A percentile compares a stretch with the other conserved stretches of the same genome.
phyloP scores from a whole-genome alignment of 2,113 vertebrate genomes.

The Montifringilla adamsi region DNA sequence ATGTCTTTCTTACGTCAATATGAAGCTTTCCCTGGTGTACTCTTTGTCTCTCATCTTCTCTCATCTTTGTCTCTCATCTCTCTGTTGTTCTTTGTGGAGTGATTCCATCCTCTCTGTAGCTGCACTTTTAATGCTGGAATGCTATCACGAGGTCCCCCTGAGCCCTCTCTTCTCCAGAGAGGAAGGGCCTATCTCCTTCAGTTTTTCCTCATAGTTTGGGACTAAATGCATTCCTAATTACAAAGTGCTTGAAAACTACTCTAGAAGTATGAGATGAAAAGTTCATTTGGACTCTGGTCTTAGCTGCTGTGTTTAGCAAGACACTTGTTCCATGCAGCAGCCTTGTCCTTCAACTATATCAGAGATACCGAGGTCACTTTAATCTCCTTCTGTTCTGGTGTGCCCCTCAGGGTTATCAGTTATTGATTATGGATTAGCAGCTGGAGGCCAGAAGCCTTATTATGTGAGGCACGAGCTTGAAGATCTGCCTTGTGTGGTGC shows the following conservation, averaged over 20 bases:
- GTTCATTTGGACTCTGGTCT: not conserved
- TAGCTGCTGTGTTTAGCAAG: not conserved
- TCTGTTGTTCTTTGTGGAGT: not conserved
- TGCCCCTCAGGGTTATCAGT: not conserved
- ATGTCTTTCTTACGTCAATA: fast-evolving
- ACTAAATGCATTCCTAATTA: not conserved
- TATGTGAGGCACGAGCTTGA: not conserved
- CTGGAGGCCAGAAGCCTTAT: not conserved
- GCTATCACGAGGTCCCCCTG: not conserved
- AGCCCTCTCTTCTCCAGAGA: not conserved
- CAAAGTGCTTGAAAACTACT: not conserved
- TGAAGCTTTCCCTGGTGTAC: not conserved
- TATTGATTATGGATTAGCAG: not conserved
- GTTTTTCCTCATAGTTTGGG: not conserved
- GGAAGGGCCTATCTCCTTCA: not conserved
- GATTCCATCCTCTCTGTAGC: not conserved
- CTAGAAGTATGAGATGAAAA: not conserved
- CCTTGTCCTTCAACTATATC: not conserved
- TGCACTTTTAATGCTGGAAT: not conserved
- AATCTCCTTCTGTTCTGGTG: not conserved
- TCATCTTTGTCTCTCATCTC: not conserved
- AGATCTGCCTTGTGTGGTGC: not conserved
- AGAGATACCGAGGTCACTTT: not conserved
- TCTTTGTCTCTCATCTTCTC: not conserved
- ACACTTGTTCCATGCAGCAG: not conserved